Evolutionary conservation across 2,113 vertebrate genomes (phyloP).

Genomic region (Forbesichthys agassizii): DNA sequence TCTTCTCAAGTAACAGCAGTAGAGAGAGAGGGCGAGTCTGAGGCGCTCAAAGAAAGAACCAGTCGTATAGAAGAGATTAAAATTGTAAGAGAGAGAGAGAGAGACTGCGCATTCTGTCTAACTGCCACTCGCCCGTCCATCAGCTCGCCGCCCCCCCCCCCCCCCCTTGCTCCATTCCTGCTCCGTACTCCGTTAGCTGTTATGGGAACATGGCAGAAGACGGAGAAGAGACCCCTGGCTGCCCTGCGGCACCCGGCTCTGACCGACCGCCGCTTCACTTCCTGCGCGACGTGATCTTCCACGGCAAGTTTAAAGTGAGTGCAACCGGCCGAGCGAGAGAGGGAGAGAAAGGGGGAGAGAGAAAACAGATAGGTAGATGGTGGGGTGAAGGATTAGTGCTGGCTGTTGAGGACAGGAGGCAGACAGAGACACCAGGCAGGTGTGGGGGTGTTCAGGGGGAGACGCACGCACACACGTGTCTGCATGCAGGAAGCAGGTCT

Average conservation of each 20-base stretch:
- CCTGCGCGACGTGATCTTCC: constrained; percentile 70
- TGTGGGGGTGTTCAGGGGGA: no score
- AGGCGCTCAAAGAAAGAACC: constrained; percentile 4
- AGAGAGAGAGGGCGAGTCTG: constrained; percentile 31
- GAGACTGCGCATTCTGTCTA: constrained; percentile 15
- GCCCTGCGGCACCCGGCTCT: constrained; percentile 15
- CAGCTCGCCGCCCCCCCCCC: background rate
- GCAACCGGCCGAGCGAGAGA: background rate
- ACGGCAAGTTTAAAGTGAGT: constrained; percentile 73
- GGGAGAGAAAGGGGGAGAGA: background rate
- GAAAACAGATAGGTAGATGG: no score
- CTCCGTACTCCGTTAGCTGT: constrained; percentile 4
- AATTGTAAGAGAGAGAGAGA: constrained; percentile 22
- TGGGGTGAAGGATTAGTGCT: no score
- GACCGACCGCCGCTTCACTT: constrained; percentile 57
- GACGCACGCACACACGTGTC: no score
- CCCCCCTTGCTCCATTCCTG: no score
- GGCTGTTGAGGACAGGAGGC: no score
- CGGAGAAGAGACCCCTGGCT: constrained; percentile 23
- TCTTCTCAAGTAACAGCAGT: constrained; percentile 74
- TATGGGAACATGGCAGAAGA: constrained; percentile 62
- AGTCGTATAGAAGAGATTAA: constrained; percentile 7
- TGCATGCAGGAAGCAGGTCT: no score
- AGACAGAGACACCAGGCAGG: no score
- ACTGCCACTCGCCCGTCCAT: background rate